Conservation (phyloP, 2,113 vertebrate genomes). For the Tautogolabrus adspersus region DNA sequence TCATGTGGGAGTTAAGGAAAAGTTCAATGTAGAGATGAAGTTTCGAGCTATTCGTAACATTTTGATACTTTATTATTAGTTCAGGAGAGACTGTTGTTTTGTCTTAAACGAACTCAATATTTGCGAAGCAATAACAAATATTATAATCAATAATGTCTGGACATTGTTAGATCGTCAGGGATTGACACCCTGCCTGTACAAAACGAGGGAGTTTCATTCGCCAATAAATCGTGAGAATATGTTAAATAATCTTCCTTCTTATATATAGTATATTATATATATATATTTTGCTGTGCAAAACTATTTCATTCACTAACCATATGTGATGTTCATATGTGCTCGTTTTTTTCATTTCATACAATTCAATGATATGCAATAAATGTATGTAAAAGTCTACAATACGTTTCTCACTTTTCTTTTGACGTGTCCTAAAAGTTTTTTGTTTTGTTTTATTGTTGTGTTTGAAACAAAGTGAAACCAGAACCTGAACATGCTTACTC, state of each 20-base stretch:
- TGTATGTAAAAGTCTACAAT: conserved; percentile 82
- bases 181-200: conserved; percentile 96
- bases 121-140: conserved; percentile 93
- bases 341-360: conserved; percentile 91
- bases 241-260: conserved; percentile 92
- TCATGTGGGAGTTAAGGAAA: conserved; percentile 87
- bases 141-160: conserved; percentile 93
- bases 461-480: conserved; percentile 23
- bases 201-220: conserved; percentile 92
- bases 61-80: conserved; percentile 88
- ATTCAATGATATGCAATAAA: conserved; percentile 88
- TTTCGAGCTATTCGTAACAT: conserved; percentile 89
- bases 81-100: conserved; percentile 90
- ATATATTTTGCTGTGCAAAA: conserved; percentile 99
- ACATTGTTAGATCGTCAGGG: conserved; percentile 93
- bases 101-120: conserved; percentile 90
- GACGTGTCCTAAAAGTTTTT: conserved; percentile 43
- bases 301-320: conserved; percentile 98
- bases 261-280: conserved; percentile 82
- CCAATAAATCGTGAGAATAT: conserved; percentile 91
- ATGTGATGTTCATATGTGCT: conserved; percentile 99
- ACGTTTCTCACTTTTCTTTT: conserved; percentile 80
- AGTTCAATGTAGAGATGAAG: conserved; percentile 82
- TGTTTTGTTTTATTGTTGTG: conserved; percentile 37
- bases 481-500: conserved; percentile 12